Conservation (phyloP, 2,888 invertebrate genomes). For the Tupiocoris notatus region DNA sequence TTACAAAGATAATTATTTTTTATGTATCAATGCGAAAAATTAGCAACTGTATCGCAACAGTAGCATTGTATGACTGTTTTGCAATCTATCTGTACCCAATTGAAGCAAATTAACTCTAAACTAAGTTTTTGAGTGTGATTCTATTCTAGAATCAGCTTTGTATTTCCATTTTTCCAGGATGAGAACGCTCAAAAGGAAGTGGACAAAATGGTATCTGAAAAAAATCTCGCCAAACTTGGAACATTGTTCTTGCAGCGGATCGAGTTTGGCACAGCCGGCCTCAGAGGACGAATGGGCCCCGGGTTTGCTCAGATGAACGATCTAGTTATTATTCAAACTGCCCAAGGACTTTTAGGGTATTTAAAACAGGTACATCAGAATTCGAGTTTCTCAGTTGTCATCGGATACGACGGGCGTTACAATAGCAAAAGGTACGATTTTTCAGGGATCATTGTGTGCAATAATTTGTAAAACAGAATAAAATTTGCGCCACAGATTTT, state of each 20-base stretch:
- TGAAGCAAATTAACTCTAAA: too few relatives aligned
- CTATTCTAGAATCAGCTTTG: too few relatives aligned
- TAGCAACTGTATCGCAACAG: too few relatives aligned
- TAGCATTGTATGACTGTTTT: too few relatives aligned
- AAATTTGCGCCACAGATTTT: too few relatives aligned
- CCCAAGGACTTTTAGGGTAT: constrained; percentile 82
- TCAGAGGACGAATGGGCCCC: constrained; percentile 88
- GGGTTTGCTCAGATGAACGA: constrained; percentile 96
- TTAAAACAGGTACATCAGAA: constrained; percentile 62
- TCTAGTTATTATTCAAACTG: constrained; percentile 86
- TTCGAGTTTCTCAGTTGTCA: constrained; percentile 55
- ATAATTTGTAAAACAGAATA: too few relatives aligned
- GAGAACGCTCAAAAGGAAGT: constrained; percentile 66
- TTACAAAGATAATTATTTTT: too few relatives aligned
- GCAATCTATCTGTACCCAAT: too few relatives aligned
- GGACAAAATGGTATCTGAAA: constrained; percentile 58
- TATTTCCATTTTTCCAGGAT: constrained; percentile 57
- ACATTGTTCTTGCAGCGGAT: constrained; percentile 69
- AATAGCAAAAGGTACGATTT: constrained; percentile 88
- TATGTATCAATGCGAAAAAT: too few relatives aligned
- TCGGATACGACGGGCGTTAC: constrained; percentile 91
- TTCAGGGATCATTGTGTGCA: too few relatives aligned
- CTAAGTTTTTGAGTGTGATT: too few relatives aligned
- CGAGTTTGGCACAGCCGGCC: constrained; percentile 89
- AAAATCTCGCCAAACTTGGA: constrained; percentile 62